Conservation (phyloP, 2,888 invertebrate species). For the Pterostichus niger region DNA sequence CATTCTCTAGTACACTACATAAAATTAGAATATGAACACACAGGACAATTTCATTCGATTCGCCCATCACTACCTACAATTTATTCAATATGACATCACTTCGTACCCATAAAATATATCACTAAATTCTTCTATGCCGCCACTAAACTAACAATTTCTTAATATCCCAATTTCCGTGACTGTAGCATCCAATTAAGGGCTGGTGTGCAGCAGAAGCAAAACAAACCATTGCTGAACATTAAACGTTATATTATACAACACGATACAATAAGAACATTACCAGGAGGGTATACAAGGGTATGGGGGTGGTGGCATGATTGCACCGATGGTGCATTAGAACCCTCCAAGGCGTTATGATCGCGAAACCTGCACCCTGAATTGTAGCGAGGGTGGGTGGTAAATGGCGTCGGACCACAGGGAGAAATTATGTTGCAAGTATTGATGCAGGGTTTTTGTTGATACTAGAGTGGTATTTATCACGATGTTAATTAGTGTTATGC, state of each 20-base stretch:
- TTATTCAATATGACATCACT: background rate
- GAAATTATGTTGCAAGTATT: too few species aligned
- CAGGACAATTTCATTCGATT: too few species aligned
- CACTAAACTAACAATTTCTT: conserved; percentile 11
- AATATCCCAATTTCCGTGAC: conserved; percentile 20
- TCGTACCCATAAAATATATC: background rate
- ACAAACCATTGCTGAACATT: background rate
- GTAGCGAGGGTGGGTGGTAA: too few species aligned
- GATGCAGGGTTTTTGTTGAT: too few species aligned
- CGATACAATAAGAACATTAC: background rate
- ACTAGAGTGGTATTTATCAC: too few species aligned
- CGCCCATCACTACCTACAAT: background rate
- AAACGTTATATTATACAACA: conserved; percentile 16
- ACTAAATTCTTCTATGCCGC: background rate
- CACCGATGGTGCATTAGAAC: background rate
- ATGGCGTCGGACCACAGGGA: too few species aligned
- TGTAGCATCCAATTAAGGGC: conserved; percentile 13
- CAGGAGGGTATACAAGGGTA: too few species aligned
- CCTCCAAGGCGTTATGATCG: too few species aligned
- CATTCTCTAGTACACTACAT: too few species aligned
- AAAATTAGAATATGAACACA: background rate
- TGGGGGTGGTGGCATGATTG: too few species aligned
- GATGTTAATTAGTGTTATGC: too few species aligned
- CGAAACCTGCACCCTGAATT: too few species aligned
- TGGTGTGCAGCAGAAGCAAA: background rate